Evolutionary conservation across 2,888 invertebrate species (phyloP), one percentile per base, ranked within the genome.

Genomic region (Stratiomys singularior): DNA sequence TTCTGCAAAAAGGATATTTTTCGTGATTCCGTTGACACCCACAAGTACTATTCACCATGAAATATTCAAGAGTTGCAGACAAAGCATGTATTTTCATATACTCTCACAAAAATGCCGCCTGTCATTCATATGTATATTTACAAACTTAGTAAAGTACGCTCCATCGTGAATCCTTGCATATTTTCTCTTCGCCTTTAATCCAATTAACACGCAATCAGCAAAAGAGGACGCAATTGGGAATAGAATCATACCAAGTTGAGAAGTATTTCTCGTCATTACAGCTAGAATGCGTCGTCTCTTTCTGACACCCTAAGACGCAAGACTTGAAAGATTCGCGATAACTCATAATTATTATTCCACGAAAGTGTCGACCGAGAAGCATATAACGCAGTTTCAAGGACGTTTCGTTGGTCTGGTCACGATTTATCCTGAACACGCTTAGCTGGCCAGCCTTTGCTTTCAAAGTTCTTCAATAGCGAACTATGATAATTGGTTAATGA

Each of bases 401-500:
- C 52, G 4, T 52, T 52, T 52, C 52, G 3, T 18, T 4, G 15
- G 18, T n/a, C 15, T 52, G 7, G 52, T 37, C 37, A 37, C 5
- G 9, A 5, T 37, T 37, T 37, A 37, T 3, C 37, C 37, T 37
- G 5, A 37, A 5, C 37, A 37, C 9, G 37, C 37, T 37, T 37
- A 37, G 37, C 37, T 37, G 5, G 37, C 37, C 37, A 37, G 9
- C 37, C 37, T 37, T 37, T 3, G 37, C 37, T 37, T 37, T 37
- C 37, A 37, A 37, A 37, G 9, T 37, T 37, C 5, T 37, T 37
- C 37, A 3, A 37, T 37, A 37, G 9, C 37, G 37, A 52, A 13
- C 52, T 52, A 52, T 3, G 52, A 52, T n/a, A 52, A 52, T 52
- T 52, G 52, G 15, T 52, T 52, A 52, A 52, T 52, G 52, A 52